phyloP scores from a whole-genome alignment of 2,888 invertebrate genomes.

The Ariolimax columbianus region DNA sequence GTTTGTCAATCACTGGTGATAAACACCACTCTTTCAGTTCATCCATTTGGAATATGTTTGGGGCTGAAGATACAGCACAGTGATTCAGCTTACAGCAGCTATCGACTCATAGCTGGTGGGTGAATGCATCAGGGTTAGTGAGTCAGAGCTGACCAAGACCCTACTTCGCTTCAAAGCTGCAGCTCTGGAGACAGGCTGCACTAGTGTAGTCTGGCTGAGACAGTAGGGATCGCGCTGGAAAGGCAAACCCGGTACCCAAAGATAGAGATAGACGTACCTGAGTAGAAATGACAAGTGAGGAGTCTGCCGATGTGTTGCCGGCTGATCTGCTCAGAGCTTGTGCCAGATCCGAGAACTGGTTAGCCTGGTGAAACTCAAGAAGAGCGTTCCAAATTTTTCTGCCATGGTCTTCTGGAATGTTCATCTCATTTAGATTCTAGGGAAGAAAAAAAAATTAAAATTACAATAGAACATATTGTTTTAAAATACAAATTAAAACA shows the following conservation, averaged over 20 bases:
- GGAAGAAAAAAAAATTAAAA: not conserved
- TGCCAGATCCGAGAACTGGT: constrained; percentile 57
- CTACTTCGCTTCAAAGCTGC: no score
- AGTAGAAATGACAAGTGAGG: constrained; percentile 40
- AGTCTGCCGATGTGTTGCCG: constrained; percentile 40
- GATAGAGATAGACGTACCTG: constrained; percentile 15
- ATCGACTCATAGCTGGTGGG: no score
- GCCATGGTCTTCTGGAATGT: constrained; percentile 73
- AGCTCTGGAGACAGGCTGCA: no score
- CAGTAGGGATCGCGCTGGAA: not conserved
- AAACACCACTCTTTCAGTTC: no score
- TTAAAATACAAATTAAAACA: not conserved
- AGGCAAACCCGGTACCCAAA: not conserved
- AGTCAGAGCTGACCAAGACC: no score
- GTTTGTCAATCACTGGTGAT: no score
- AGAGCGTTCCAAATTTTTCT: constrained; percentile 75
- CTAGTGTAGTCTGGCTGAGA: no score
- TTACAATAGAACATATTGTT: not conserved
- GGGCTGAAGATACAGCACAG: no score
- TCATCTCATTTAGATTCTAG: constrained; percentile 75
- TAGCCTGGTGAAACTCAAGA: constrained; percentile 66
- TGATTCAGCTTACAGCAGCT: no score
- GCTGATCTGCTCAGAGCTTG: constrained; percentile 59
- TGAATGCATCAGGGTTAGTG: no score
- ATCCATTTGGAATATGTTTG: no score